These are phyloP conservation scores for Bagarius yarrelli DNA, from an alignment of 2,113 vertebrate species.

Conservation along the genomic window DNA sequence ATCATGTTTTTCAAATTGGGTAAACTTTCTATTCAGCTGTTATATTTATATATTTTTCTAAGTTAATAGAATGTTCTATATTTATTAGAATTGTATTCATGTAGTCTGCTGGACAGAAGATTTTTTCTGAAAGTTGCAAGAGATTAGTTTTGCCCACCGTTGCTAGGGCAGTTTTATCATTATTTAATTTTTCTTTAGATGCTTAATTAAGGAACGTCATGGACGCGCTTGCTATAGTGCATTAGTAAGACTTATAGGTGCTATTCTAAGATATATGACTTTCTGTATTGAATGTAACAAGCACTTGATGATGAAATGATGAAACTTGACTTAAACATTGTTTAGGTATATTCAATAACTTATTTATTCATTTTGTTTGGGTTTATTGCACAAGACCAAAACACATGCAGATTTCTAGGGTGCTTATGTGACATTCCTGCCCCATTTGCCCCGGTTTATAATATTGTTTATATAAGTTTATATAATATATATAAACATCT, in stretches of 20 bases:
- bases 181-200: neutral
- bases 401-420: neutral
- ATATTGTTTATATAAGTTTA: too few species aligned
- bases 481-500: too few species aligned
- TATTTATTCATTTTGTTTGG: neutral
- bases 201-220: neutral
- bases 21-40: neutral
- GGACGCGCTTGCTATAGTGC: neutral
- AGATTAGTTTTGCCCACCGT: conserved; percentile 14
- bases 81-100: conserved; percentile 9
- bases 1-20: neutral
- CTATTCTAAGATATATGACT: neutral
- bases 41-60: conserved; percentile 21
- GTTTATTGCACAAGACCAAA: neutral
- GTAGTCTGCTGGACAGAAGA: conserved; percentile 31
- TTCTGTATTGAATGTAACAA: neutral
- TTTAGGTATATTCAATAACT: neutral
- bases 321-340: conserved; percentile 18
- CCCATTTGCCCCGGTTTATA: neutral
- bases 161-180: neutral
- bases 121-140: neutral
- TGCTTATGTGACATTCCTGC: neutral
- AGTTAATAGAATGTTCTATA: neutral
- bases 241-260: neutral
- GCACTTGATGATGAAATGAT: neutral